Evolutionary conservation across 2,113 vertebrate species (phyloP).

Genomic region (Crotalus tigris): DNA sequence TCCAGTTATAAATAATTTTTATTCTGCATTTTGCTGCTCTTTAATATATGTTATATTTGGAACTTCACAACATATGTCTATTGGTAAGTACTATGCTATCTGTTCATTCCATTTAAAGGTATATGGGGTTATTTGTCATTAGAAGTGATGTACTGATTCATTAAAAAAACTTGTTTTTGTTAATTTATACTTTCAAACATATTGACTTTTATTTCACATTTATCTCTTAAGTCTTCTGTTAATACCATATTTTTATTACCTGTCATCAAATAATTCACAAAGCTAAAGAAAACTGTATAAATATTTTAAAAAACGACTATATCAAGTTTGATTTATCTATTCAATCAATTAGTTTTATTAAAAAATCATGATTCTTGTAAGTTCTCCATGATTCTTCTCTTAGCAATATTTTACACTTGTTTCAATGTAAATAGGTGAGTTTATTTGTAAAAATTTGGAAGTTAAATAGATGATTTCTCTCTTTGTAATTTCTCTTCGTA

Average conservation of each 20-base stretch:
- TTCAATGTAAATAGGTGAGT: not conserved
- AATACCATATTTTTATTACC: not conserved
- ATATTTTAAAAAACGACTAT: not conserved
- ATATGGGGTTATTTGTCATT: not conserved
- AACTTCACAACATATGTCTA: slow-evolving; percentile 63
- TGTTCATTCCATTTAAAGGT: not conserved
- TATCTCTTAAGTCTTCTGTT: not conserved
- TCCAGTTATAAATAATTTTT: slow-evolving; percentile 52
- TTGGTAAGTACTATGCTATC: slow-evolving; percentile 58
- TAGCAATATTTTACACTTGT: not conserved
- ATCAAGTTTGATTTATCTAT: not conserved
- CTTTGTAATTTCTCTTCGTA: not conserved
- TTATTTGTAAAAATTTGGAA: not conserved
- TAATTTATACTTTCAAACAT: not conserved
- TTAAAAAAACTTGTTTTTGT: not conserved
- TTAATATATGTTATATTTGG: slow-evolving; percentile 63
- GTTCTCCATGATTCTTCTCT: not conserved
- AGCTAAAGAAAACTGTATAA: not conserved
- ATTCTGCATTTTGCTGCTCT: slow-evolving; percentile 61
- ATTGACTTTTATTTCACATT: not conserved
- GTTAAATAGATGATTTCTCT: not conserved
- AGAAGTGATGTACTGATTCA: not conserved
- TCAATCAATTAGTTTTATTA: not conserved
- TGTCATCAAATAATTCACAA: not conserved
- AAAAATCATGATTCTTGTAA: not conserved